Conservation (phyloP, 2,797 vertebrate species). For the Gymnothorax reevesii region DNA sequence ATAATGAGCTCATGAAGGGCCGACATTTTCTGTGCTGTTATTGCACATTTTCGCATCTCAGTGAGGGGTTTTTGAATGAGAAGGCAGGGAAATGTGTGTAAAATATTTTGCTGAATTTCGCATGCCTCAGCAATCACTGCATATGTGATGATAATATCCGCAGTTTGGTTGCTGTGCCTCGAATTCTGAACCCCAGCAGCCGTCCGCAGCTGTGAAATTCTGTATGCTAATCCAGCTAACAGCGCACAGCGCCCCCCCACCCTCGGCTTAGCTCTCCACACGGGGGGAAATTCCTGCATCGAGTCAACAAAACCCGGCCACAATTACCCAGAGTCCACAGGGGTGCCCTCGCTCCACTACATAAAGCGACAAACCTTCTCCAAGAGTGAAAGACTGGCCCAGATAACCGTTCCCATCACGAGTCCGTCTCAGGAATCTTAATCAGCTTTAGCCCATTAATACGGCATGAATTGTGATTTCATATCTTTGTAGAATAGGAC, state of each 20-base stretch:
- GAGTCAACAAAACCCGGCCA: slow-evolving; percentile 52
- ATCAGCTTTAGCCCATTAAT: slow-evolving; percentile 13
- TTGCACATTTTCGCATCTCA: no score
- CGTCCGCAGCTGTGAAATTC: background rate
- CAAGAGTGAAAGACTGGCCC: slow-evolving; percentile 2
- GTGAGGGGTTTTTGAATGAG: no score
- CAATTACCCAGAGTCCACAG: slow-evolving; percentile 59
- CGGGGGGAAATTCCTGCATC: slow-evolving; percentile 33
- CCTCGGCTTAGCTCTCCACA: background rate
- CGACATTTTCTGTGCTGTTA: no score
- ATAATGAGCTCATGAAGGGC: no score
- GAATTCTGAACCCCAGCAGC: background rate
- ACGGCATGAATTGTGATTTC: slow-evolving; percentile 42
- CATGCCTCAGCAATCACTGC: no score
- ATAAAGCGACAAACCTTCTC: slow-evolving; percentile 49
- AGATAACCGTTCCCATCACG: slow-evolving; percentile 44
- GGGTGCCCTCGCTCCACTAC: slow-evolving; percentile 55
- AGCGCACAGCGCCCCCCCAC: background rate
- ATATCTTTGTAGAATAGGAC: slow-evolving; percentile 36
- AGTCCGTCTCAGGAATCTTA: slow-evolving; percentile 37
- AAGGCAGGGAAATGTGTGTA: no score
- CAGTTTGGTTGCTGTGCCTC: background rate
- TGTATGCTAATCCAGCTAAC: background rate
- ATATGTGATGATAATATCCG: no score
- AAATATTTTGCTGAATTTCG: no score